A percentile compares a stretch with the other conserved stretches of the same genome.
Evolutionary conservation across 2,113 vertebrate genomes (phyloP).

Genomic region (Oophaga pumilio): DNA sequence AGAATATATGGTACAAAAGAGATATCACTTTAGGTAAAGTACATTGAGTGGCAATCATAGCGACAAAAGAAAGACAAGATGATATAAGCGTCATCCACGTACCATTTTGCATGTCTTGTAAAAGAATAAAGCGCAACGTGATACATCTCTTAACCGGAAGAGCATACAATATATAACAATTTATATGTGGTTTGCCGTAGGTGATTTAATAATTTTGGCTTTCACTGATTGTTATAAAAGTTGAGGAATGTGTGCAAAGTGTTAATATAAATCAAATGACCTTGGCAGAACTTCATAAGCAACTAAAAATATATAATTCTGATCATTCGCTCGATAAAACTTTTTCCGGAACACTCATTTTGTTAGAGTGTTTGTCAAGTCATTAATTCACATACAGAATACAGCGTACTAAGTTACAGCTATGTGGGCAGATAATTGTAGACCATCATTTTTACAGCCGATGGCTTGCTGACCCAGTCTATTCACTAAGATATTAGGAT

Average conservation of each 20-base stretch:
- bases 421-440: constrained; percentile 5
- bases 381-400: constrained; percentile 3
- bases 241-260: neutral
- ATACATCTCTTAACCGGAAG: neutral
- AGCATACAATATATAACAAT: neutral
- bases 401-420: neutral
- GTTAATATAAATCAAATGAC: constrained; percentile 24
- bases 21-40: neutral
- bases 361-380: constrained; percentile 25
- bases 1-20: neutral
- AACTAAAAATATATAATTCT: neutral
- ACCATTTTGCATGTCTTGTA: neutral
- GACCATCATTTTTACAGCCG: constrained; percentile 5
- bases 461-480: constrained; percentile 10
- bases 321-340: neutral
- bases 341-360: constrained; percentile 3
- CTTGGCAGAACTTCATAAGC: neutral
- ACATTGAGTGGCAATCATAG: constrained; percentile 10
- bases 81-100: neutral
- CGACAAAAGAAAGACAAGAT: neutral
- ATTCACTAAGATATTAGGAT: constrained; percentile 5
- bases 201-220: constrained; percentile 14
- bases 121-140: neutral
- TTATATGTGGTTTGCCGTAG: neutral
- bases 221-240: neutral